These are phyloP conservation scores for Camelus bactrianus DNA, from an alignment of 2,113 vertebrate species.

Conservation along the genomic window DNA sequence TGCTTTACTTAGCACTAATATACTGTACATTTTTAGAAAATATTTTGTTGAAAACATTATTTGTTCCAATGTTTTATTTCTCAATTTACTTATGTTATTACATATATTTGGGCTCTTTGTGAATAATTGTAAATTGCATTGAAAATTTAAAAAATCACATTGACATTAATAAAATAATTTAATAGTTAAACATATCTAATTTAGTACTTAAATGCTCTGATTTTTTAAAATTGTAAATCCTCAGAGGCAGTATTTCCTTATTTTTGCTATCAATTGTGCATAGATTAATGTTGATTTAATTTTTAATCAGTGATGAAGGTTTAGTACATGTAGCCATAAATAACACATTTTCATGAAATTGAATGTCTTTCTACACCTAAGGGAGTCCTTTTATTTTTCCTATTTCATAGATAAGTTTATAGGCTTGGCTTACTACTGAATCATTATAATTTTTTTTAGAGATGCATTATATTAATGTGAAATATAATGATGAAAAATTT, in stretches of 20 bases:
- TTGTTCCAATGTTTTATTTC: neutral
- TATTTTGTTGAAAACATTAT: neutral
- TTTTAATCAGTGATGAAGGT: constrained; percentile 12
- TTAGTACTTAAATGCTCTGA: neutral
- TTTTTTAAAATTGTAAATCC: neutral
- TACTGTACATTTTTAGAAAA: neutral
- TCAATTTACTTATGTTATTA: neutral
- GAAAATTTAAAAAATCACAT: neutral
- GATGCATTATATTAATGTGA: neutral
- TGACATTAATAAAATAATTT: neutral
- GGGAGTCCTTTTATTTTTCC: neutral
- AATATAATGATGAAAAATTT: neutral
- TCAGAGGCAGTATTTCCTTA: neutral
- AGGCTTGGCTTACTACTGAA: neutral
- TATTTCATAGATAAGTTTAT: neutral
- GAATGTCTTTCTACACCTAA: neutral
- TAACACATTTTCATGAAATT: neutral
- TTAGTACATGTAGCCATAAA: neutral
- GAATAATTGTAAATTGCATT: neutral
- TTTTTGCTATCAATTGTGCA: neutral
- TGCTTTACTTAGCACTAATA: neutral
- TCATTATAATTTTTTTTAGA: constrained; percentile 15
- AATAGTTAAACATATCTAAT: neutral
- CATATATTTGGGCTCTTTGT: neutral
- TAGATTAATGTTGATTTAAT: neutral